Evolutionary conservation across 2,113 vertebrate genomes (phyloP).

Genomic region (Trichomycterus rosablanca): DNA sequence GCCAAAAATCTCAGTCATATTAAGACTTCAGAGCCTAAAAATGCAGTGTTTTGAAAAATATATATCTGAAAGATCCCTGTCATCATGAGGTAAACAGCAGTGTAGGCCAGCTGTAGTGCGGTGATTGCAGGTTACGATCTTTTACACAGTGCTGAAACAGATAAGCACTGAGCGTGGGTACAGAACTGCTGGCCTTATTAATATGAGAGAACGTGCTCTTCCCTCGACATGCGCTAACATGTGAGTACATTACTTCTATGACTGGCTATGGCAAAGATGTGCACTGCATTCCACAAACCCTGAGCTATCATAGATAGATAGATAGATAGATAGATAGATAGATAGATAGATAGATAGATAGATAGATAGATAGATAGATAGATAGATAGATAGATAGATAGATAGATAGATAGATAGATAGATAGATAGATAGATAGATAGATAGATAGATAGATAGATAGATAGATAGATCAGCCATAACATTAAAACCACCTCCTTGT

Average conservation of each 20-base stretch:
- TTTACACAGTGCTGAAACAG: conserved; percentile 21
- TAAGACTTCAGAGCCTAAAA: neutral
- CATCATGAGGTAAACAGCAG: conserved; percentile 3
- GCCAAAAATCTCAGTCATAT: neutral
- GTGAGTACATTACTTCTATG: conserved; percentile 68
- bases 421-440: too few species aligned
- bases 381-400: too few species aligned
- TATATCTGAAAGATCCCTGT: conserved; percentile 18
- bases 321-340: too few species aligned
- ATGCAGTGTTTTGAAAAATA: conserved; percentile 1
- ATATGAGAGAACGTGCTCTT: conserved; percentile 62
- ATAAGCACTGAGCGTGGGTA: conserved; percentile 39
- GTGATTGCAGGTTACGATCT: conserved; percentile 22
- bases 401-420: too few species aligned
- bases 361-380: too few species aligned
- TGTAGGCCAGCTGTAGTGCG: conserved; percentile 3
- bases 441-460: too few species aligned
- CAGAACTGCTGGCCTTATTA: conserved; percentile 67
- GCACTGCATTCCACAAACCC: conserved; percentile 69
- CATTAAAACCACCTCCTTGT: too few species aligned
- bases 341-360: too few species aligned
- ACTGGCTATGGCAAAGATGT: conserved; percentile 73
- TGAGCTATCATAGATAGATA: too few species aligned
- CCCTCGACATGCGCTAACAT: conserved; percentile 67
- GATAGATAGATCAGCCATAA: too few species aligned